Base-by-base conservation (phyloP, 92 coral and sea anemone genomes). In the Porites cylindrica region DNA sequence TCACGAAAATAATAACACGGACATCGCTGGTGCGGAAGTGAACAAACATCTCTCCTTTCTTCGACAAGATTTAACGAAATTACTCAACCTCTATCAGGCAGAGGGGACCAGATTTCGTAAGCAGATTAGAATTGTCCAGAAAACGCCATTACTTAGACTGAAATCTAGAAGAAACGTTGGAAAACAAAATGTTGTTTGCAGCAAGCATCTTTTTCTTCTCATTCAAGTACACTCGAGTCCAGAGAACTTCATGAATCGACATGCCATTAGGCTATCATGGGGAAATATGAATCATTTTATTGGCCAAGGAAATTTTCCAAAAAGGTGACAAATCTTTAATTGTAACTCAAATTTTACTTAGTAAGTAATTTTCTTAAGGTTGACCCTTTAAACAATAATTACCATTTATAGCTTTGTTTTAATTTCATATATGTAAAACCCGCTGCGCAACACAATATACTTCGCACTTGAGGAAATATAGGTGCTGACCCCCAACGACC, bases 181-280 rank as follows among this genome's bases (percentile, higher is more conserved):
- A 75, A 24, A 52, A 43, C 23, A 38, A 7, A 66, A 20, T n/a
- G 53, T 87, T 62, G 53, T 63, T 21, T 94, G 96, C 61, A 10
- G 53, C 2, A 66, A 52, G 61, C 77, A 66, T 13, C 89, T 77
- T 10, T 83, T 83, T 62, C 83, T 83, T 10, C 60, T 83, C 2
- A 89, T 89, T 56, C 88, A 89, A 69, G 87, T 89, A 18, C 92
- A 89, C 56, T 83, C 92, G 54, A 32, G 51, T 23, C 92, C 92
- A 21, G 52, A 71, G 8, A 77, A 80, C 24, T 83, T 83, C 62
- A 64, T 83, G 66, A 86, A 80, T n/a, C 75, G 92, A 72, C 64
- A 83, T 38, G 82, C 88, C 10, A 83, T 89, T 16, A 69, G 92
- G 19, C 50, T 89, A 24, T 50, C 92, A 17, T 89, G 92, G 92